Evolutionary conservation across 2,888 invertebrate species (phyloP).

Genomic region (Hybos culiciformis): DNA sequence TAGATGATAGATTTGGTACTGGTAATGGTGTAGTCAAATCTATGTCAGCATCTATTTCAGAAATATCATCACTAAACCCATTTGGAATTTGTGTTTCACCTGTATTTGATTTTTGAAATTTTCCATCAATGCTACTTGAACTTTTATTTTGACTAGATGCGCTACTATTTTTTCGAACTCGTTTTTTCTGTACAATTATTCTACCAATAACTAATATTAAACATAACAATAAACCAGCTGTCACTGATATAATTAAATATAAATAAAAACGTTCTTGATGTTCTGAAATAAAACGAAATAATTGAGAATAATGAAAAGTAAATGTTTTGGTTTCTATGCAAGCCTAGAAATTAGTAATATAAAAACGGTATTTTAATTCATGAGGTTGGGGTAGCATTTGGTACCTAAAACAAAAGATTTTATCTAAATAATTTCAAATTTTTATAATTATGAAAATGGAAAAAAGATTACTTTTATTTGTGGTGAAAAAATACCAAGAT

Average conservation of each 20-base stretch:
- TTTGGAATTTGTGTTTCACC: slow-evolving; percentile 65
- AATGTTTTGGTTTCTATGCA: no score
- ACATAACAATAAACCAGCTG: slow-evolving; percentile 56
- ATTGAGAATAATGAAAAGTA: neutral
- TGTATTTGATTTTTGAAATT: slow-evolving; percentile 52
- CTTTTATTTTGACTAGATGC: slow-evolving; percentile 22
- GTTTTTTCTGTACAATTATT: slow-evolving; percentile 52
- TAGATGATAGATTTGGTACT: slow-evolving; percentile 33
- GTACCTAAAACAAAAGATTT: no score
- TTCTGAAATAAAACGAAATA: slow-evolving; percentile 20
- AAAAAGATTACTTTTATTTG: no score
- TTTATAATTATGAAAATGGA: no score
- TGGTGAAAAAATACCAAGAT: no score
- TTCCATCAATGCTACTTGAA: slow-evolving; percentile 25
- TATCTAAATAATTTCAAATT: no score
- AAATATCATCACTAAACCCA: slow-evolving; percentile 70
- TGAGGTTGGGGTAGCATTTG: no score
- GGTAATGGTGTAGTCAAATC: slow-evolving; percentile 50
- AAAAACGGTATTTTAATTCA: no score
- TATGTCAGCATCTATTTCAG: slow-evolving; percentile 64
- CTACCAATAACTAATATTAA: slow-evolving; percentile 57
- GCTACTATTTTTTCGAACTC: slow-evolving; percentile 26
- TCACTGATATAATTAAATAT: slow-evolving; percentile 65
- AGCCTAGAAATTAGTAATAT: no score
- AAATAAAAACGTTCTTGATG: slow-evolving; percentile 52